These are phyloP conservation scores for Tenthredo distinguenda DNA, from an alignment of 2,888 invertebrate genomes.

Conservation along the genomic window DNA sequence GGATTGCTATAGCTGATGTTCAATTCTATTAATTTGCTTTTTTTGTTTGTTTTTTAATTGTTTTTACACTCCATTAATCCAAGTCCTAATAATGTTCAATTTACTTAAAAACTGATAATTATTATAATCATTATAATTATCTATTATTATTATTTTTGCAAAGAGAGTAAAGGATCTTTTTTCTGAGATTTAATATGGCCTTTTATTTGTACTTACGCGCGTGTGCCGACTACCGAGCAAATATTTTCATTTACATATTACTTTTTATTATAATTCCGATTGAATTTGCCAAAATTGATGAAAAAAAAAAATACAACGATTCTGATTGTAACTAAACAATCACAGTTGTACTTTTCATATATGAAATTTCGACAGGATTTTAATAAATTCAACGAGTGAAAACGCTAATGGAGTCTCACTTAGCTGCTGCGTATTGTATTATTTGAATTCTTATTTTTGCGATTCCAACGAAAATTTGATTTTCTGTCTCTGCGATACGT, in stretches of 20 bases:
- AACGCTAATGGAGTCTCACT: background rate
- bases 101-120: background rate
- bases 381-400: background rate
- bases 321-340: background rate
- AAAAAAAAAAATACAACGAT: background rate
- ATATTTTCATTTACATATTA: background rate
- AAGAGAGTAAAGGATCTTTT: background rate
- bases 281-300: background rate
- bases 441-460: background rate
- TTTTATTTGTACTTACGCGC: slow-evolving; percentile 45
- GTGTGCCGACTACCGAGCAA: slow-evolving; percentile 30
- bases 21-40: background rate
- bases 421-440: background rate
- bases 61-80: background rate
- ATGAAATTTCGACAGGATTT: background rate
- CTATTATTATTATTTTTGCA: background rate
- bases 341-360: background rate
- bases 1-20: background rate
- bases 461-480: background rate
- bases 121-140: background rate
- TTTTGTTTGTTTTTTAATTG: background rate
- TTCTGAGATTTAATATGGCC: slow-evolving; percentile 39
- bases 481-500: background rate
- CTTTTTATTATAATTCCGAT: background rate
- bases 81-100: background rate